Percentiles rank a stretch among this genome's conserved stretches.
These are phyloP conservation scores for Drosophila rellima DNA, from an alignment of 2,888 invertebrate genomes.

Conservation along the genomic window DNA sequence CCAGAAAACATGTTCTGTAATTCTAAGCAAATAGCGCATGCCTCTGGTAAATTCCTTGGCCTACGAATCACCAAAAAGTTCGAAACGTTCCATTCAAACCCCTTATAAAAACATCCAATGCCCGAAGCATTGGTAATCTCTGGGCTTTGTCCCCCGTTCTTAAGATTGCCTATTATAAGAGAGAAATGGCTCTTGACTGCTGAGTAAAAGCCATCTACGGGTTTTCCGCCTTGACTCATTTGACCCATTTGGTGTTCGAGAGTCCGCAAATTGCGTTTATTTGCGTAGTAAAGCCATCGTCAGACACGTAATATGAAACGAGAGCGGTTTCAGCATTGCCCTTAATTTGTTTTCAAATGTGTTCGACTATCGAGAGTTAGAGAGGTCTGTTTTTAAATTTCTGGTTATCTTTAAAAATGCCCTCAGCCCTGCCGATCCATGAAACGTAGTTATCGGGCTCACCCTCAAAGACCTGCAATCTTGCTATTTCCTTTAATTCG, in stretches of 20 bases:
- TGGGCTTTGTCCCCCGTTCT: no score
- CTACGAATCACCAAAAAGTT: no score
- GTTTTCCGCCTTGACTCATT: no score
- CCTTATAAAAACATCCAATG: no score
- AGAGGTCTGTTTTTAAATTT: slow-evolving; percentile 4
- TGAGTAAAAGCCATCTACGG: no score
- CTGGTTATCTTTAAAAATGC: background rate
- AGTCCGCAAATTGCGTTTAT: background rate
- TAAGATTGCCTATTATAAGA: no score
- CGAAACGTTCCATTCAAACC: no score
- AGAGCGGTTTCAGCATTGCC: slow-evolving; percentile 5
- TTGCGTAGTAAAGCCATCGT: slow-evolving; percentile 4
- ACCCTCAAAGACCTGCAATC: background rate
- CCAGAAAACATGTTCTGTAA: no score
- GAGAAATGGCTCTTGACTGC: no score
- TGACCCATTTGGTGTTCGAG: background rate
- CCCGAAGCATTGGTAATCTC: no score
- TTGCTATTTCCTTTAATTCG: background rate
- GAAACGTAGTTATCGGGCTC: background rate
- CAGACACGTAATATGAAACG: background rate
- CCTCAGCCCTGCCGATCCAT: slow-evolving; percentile 8
- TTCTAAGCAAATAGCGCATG: no score
- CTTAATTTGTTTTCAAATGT: slow-evolving; percentile 14
- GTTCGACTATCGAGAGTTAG: slow-evolving; percentile 3
- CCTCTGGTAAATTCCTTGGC: no score